Conservation (phyloP, 2,797 vertebrate species). For the Scolopax bukidnonensis region DNA sequence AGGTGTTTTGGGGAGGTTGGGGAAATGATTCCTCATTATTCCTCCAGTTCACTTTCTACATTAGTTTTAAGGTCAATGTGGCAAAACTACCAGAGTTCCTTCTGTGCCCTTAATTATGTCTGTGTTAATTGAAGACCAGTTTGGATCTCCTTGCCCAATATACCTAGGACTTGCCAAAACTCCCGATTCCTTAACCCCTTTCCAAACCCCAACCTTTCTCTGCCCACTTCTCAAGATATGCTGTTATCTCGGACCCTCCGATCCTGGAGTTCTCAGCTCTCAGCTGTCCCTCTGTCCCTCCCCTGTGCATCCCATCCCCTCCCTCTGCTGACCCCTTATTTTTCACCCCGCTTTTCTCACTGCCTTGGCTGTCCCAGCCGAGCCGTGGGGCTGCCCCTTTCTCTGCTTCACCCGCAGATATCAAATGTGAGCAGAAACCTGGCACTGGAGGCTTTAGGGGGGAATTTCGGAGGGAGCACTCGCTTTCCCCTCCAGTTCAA, state of each 20-base stretch:
- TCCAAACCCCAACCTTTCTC: background rate
- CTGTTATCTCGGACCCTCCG: rapidly evolving
- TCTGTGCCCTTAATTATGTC: background rate
- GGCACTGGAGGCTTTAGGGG: background rate
- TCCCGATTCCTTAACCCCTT: background rate
- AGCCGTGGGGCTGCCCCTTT: background rate
- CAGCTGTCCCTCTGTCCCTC: background rate
- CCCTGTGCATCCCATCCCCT: rapidly evolving
- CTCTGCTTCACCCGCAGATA: background rate
- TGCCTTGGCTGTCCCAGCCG: background rate
- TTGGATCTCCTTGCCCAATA: background rate
- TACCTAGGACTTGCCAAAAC: background rate
- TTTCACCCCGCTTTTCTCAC: background rate
- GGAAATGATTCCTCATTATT: background rate
- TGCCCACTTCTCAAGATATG: background rate
- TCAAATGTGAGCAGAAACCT: background rate
- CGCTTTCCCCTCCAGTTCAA: background rate
- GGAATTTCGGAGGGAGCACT: background rate
- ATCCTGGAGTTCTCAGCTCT: background rate
- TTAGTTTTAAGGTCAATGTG: background rate
- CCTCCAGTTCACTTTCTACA: background rate
- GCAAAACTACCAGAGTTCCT: background rate
- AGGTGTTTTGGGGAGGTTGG: background rate
- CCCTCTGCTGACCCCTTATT: rapidly evolving
- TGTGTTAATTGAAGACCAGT: rapidly evolving